phyloP scores from a whole-genome alignment of 2,888 invertebrate genomes.

The Omphaloscelis lunosa region DNA sequence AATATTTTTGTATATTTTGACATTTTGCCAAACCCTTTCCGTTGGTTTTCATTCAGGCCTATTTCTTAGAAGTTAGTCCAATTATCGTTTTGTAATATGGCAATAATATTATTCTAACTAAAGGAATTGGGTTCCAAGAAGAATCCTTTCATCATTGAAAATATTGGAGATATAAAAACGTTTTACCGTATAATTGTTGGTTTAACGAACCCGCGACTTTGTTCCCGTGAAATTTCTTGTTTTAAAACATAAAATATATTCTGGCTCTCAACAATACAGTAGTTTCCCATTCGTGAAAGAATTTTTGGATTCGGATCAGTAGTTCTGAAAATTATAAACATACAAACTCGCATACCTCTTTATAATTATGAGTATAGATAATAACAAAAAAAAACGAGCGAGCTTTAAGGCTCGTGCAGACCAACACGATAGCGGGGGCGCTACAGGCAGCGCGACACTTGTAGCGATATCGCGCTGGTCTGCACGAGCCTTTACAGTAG shows the following conservation, averaged over 20 bases:
- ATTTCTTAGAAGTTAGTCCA: conserved; percentile 20
- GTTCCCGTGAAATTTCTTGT: background rate
- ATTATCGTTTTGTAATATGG: conserved; percentile 2
- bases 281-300: too few relatives aligned
- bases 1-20: conserved; percentile 8
- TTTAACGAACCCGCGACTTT: background rate
- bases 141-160: background rate
- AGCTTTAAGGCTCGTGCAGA: too few relatives aligned
- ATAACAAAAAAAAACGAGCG: background rate
- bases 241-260: too few relatives aligned
- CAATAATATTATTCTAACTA: background rate
- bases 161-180: background rate
- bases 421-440: too few relatives aligned
- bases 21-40: conserved; percentile 18
- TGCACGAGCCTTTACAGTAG: too few relatives aligned
- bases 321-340: background rate
- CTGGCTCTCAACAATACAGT: too few relatives aligned
- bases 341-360: background rate
- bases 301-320: background rate
- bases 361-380: background rate
- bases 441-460: too few relatives aligned
- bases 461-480: too few relatives aligned
- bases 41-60: background rate
- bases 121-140: background rate
- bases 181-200: background rate